phyloP scores from a whole-genome alignment of 1,140 invertebrate genomes.

The Drosophila pandora region DNA sequence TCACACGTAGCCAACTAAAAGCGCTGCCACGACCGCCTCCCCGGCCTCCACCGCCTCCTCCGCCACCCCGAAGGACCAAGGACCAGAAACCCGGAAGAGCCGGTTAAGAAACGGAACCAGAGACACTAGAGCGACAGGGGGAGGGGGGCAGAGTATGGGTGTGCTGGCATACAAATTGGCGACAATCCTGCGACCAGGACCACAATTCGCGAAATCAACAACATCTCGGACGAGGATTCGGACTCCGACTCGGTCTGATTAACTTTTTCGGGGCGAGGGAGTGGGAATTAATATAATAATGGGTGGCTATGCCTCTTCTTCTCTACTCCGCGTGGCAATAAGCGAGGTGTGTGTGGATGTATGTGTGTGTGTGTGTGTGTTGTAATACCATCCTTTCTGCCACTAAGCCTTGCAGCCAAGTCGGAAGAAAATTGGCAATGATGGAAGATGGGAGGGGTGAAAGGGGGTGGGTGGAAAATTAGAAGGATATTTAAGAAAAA shows the following conservation, averaged over 20 bases:
- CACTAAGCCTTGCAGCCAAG: too few species aligned
- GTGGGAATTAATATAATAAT: constrained; percentile 35
- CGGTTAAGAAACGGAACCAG: not conserved
- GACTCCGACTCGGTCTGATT: constrained; percentile 15
- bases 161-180: constrained; percentile 47
- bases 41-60: too few species aligned
- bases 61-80: not conserved
- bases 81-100: not conserved
- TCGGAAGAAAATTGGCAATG: too few species aligned
- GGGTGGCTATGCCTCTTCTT: not conserved
- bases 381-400: too few species aligned
- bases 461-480: too few species aligned
- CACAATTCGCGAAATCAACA: constrained; percentile 12
- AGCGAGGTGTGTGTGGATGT: too few species aligned
- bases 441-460: too few species aligned
- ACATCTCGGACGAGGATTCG: not conserved
- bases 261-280: constrained; percentile 3
- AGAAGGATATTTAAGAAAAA: too few species aligned
- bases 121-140: not conserved
- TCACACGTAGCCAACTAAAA: constrained; percentile 61
- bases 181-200: constrained; percentile 5
- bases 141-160: not conserved
- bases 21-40: constrained; percentile 6
- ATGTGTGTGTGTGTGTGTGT: too few species aligned
- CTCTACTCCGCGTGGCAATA: too few species aligned